phyloP scores from a whole-genome alignment of 2,113 vertebrate genomes.

The Scomber colias region DNA sequence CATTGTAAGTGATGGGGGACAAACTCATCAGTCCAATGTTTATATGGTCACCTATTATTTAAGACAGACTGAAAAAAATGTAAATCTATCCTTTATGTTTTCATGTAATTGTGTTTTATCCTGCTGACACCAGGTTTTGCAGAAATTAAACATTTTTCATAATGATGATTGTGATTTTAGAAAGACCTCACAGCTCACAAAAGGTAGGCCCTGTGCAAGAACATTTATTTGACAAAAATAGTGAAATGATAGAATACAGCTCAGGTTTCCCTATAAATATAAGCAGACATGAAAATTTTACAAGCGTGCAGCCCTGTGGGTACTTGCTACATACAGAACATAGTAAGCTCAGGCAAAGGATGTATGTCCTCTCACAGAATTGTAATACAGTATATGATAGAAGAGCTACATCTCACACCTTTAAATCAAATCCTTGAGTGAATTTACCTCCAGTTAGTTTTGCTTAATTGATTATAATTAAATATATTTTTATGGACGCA shows the following conservation, averaged over 20 bases:
- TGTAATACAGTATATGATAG: neutral
- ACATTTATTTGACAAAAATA: slow-evolving; percentile 75
- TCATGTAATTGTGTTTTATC: no score
- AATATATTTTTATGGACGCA: slow-evolving; percentile 1
- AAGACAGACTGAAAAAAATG: no score
- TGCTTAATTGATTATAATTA: neutral
- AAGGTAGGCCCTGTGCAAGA: slow-evolving; percentile 45
- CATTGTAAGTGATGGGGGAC: no score
- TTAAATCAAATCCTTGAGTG: neutral
- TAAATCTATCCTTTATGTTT: no score
- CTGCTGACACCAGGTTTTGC: no score
- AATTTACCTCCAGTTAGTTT: neutral
- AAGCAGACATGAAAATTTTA: slow-evolving; percentile 9
- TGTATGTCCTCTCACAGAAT: neutral
- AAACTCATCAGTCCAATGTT: no score
- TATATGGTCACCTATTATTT: no score
- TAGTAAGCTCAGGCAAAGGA: neutral
- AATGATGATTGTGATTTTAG: neutral
- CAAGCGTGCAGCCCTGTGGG: slow-evolving; percentile 6
- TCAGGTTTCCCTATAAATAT: neutral
- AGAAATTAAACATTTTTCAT: no score
- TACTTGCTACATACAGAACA: slow-evolving; percentile 1
- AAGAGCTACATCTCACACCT: neutral
- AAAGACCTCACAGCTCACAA: neutral
- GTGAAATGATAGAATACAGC: slow-evolving; percentile 52